Base-by-base conservation (phyloP, 2,888 invertebrate species). In the Carabus problematicus region DNA sequence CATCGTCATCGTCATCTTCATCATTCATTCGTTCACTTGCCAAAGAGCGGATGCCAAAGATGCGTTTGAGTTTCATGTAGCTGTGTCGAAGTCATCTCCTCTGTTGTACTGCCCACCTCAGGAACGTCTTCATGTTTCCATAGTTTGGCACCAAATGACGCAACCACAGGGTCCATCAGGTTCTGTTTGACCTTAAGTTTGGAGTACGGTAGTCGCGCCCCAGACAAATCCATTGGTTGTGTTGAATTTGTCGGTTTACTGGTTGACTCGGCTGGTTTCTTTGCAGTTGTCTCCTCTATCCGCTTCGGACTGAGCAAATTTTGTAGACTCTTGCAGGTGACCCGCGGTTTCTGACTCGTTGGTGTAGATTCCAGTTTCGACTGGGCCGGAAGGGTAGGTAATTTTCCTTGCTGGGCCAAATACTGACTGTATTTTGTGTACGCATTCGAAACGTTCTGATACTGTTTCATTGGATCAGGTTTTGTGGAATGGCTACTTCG, bases 21-120 rank as follows among this genome's bases (percentile, higher is more conserved):
- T 29, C 29, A 29, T 29, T 29, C 2, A 9, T 52, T 39, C 16
- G 29, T 52, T 90, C 84, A 93, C 93, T 91, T 93, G 86, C 92
- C 91, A 81, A 93, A 93, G 59, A 93, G 85, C 64, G 93, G 93
- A 84, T 93, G 93, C 93, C 93, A 93, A 61, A 93, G 83, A 73
- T 91, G 90, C 76, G 89, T 86, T 75, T 89, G 87, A 58, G 88
- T 84, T 73, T 86, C 86, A 70, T 83, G 83, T 72, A 85, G 85
- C 74, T 84, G 81, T 75, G 82, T 76, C 52, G 80, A 79, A 76
- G 80, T 76, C 75, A 78, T 76, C 71, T 83, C 84, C 67, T 88
- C 88, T 60, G 88, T 88, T 49, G 88, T 88, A 79, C 88, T 88
- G 73, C 88, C 88, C 49, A 88, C 87, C 78, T 89, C 89, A 1